Base-by-base conservation (phyloP, 1,140 invertebrate species). In the Tetramorium parvispinum region DNA sequence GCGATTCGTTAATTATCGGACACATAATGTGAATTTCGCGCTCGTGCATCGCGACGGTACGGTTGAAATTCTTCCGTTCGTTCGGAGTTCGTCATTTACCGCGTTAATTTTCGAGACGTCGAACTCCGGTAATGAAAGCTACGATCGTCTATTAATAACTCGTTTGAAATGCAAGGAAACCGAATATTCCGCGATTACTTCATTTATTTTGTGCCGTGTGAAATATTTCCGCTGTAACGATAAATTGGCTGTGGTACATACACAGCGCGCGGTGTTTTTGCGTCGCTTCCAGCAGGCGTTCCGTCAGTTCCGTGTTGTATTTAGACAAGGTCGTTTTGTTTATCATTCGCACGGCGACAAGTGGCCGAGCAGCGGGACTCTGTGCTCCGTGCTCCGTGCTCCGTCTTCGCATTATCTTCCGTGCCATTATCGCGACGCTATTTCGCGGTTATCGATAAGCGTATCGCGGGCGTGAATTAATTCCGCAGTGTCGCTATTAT, bases 1-100 rank as follows among this genome's bases (percentile, higher is more conserved):
- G n/a, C 40, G 21, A 46, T 68, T 68, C 65, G 21, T 24, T 68
- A 68, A 68, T 68, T 68, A 68, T 68, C 65, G 24, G 11, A 11
- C 65, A 11, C 40, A 3, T 18, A 21, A 49, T 46, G 27, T 24
- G 65, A 8, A 49, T 68, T 68, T 68, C 13, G 21, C 11, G 6
- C 21, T 43, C 65, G 21, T 13, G 24, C 6, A 27, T 43, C 37
- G 63, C 37, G 63, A 24, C 40, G 40, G 40, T 4, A 37, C 27
- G 27, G 24, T 37, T 0, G 18, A 65, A 65, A 65, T 65, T 18
- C 18, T 65, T 65, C 32, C 32, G 27, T 37, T 37, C 57, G 13
- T 32, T 18, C 59, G 13, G 6, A 32, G 13, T 16, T 32, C 27
- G 7, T 61, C 24, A 24, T 40, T 59, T 16, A 13, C 46, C 27